Base-by-base conservation (phyloP, 1,140 invertebrate species). In the Drosophila persimilis region DNA sequence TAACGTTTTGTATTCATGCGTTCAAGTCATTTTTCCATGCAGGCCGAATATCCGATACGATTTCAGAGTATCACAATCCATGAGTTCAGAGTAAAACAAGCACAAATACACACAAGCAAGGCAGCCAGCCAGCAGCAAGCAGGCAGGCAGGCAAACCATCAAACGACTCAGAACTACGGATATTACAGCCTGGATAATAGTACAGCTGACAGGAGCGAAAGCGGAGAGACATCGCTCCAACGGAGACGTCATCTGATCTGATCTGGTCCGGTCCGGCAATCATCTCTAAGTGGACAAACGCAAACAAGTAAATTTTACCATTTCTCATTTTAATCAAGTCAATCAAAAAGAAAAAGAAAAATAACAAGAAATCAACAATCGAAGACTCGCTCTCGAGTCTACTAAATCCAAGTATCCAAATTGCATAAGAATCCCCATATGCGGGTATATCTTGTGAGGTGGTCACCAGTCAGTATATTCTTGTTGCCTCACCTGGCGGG, bases 1-100 rank as follows among this genome's bases (percentile, higher is more conserved):
- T 88, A 89, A 77, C 83, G 84, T 88, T 80, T 88, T 88, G 83
- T 90, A 90, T 90, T 90, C 89, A 90, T 90, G 89, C 89, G 89
- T 90, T 90, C 85, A 90, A 90, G 89, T 90, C 89, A 90, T 90
- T 90, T 89, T 90, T 89, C 84, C 84, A 90, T 80, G 77, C 89
- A 90, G 89, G 89, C 85, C 85, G 69, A 73, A 79, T 57, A 86
- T 80, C 80, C 80, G 80, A 77, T 77, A 88, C 81, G 81, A 77
- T 85, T 85, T 85, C 83, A 85, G 81, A 77, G 63, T 70, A 56
- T 39, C 35, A 39, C 72, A 78, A 69, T 66, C 44, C 72, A 63
- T 13, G 35, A 39, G 63, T 66, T 66, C 80, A 71, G 69, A 71
- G 71, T 65, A 55, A 70, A 61, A 53, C 59, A 75, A 54, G 57